Evolutionary conservation across 2,797 vertebrate species (phyloP), one percentile per base, ranked within the genome.

Genomic region (Austrolebias charrua): DNA sequence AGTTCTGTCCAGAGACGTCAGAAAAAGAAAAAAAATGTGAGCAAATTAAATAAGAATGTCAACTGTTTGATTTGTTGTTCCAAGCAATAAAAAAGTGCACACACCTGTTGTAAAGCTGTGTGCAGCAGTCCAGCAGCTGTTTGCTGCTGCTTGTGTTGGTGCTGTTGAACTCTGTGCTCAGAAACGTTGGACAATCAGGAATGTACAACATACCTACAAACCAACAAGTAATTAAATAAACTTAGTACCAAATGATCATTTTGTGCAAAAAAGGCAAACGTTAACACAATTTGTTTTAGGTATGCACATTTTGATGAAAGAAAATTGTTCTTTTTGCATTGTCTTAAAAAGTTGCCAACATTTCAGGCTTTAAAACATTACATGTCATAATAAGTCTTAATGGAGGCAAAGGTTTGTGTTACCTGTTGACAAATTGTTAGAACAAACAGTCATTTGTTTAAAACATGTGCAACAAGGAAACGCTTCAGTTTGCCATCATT

Each of bases 201-300:
- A 77, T 55, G 55, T 88, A 89, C 66, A 96, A 82, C 54, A 95
- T 82, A 76, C 95, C 95, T 96, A 61, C 45, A 79, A 74, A 55
- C 19, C 46, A 57, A 33, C 40, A 28, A 5, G 10, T 38, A 29
- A 44, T 4, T 16, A 56, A 44, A 45, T 5, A 29, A 57, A n/a
- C 9, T 13, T 1, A 53, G 35, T 38, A 38, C 6, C 8, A 9
- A 1, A 1, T 11, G 2, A 38, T 38, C 6, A 9, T 33, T 9
- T 38, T 38, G 35, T 38, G 35, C 9, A 3, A 9, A 38, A 38
- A 11, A 9, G 35, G 9, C 35, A 38, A 38, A 38, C 35, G 31
- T 6, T 33, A 33, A 33, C 8, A 33, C 5, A 33, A 33, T 2
- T 33, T 24, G 24, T 24, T 24, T 24, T 24, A 24, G 24, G 24